Percentiles rank a stretch among this genome's conserved stretches.
These are phyloP conservation scores for Pseudorectes ferrugineus DNA, from an alignment of 2,113 vertebrate genomes.

Conservation along the genomic window DNA sequence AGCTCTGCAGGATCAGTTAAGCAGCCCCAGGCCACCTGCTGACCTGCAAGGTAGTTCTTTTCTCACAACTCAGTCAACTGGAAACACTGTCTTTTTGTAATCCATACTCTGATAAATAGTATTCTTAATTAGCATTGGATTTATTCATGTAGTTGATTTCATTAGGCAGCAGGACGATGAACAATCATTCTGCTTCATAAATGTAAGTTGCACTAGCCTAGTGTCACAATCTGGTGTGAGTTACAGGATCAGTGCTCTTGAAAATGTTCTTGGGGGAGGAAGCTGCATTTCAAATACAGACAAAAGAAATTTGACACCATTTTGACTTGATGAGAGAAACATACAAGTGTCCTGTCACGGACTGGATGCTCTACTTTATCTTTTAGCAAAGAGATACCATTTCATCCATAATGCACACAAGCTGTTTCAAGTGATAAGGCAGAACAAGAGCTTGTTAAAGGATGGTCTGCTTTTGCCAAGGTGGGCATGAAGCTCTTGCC, in stretches of 20 bases:
- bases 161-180: neutral
- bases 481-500: neutral
- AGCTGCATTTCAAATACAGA: neutral
- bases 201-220: neutral
- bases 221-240: neutral
- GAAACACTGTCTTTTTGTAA: conserved; percentile 37
- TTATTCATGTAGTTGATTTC: conserved; percentile 39
- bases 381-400: neutral
- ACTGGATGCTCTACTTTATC: neutral
- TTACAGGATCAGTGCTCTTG: neutral
- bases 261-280: neutral
- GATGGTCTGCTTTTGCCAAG: neutral
- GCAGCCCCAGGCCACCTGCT: neutral
- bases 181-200: neutral
- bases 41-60: neutral
- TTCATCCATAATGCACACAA: neutral
- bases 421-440: neutral
- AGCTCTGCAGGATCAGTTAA: neutral
- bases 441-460: neutral
- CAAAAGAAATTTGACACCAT: conserved; percentile 3
- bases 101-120: conserved; percentile 1
- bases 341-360: neutral
- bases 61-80: neutral
- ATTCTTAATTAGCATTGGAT: conserved; percentile 10
- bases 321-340: neutral